phyloP scores from a whole-genome alignment of 2,113 vertebrate genomes.

The Leucosticte australis region DNA sequence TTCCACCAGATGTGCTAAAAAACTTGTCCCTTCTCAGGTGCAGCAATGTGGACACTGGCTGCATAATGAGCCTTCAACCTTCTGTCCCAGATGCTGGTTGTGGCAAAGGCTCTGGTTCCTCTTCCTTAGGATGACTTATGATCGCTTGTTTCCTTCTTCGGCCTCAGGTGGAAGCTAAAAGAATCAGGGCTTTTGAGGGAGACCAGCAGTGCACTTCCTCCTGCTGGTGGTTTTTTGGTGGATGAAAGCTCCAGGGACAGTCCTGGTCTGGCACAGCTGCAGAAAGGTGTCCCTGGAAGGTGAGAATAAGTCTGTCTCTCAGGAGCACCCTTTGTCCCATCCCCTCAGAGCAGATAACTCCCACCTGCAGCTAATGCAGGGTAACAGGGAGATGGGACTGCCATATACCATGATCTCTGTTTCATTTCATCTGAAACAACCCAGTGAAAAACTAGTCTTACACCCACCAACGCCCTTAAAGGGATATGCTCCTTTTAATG shows the following conservation, averaged over 20 bases:
- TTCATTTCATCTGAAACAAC: neutral
- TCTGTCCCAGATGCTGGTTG: neutral
- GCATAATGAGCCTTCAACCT: fast-evolving
- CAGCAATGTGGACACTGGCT: neutral
- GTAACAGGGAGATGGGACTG: neutral
- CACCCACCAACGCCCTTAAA: conserved; percentile 41
- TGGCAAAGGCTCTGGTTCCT: neutral
- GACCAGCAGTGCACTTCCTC: neutral
- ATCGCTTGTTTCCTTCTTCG: neutral
- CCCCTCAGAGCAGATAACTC: neutral
- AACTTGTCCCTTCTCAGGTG: neutral
- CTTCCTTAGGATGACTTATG: neutral
- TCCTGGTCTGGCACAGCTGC: neutral
- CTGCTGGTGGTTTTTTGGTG: neutral
- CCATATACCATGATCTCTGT: neutral
- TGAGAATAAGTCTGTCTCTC: neutral
- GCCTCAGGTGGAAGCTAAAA: neutral
- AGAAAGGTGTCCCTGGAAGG: neutral
- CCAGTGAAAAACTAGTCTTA: conserved; percentile 35
- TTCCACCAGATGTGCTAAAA: neutral
- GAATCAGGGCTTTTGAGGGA: neutral
- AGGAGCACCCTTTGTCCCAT: neutral
- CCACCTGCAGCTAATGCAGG: neutral
- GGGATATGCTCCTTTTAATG: conserved; percentile 2
- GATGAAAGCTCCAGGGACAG: neutral